Conservation (phyloP, 2,113 vertebrate genomes). For the Corythaixoides concolor region DNA sequence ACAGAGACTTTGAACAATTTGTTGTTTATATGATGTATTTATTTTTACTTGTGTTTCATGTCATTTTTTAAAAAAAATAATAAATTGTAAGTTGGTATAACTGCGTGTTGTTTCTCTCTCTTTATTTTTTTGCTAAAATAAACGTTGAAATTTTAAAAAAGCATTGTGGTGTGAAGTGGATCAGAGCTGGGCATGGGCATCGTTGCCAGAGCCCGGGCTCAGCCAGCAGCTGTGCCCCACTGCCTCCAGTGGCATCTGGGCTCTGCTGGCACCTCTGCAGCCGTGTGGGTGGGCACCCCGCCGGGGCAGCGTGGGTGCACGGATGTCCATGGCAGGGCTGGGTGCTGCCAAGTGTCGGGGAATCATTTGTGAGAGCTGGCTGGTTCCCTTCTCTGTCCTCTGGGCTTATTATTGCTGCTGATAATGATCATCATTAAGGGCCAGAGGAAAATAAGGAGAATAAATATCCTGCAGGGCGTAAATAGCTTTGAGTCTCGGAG, state of each 20-base stretch:
- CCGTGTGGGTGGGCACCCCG: rapidly evolving
- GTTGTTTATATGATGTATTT: constrained; percentile 87
- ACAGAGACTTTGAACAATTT: constrained; percentile 81
- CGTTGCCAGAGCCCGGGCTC: neutral
- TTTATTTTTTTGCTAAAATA: constrained; percentile 52
- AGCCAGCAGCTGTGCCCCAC: neutral
- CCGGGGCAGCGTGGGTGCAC: rapidly evolving
- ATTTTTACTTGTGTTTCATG: constrained; percentile 88
- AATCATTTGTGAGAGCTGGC: neutral
- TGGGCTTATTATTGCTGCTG: neutral
- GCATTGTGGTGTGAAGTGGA: neutral
- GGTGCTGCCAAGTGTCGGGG: neutral
- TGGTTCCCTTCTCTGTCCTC: neutral
- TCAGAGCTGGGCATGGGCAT: neutral
- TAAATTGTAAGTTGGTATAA: constrained; percentile 85
- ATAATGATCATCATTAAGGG: rapidly evolving
- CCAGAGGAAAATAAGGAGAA: neutral
- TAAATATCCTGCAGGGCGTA: constrained; percentile 12
- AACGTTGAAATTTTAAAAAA: constrained; percentile 42
- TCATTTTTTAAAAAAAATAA: constrained; percentile 82
- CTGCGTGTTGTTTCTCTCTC: constrained; percentile 69
- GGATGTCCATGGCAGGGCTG: neutral
- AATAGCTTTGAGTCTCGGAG: neutral
- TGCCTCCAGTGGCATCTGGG: neutral
- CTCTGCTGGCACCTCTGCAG: neutral